Base-by-base conservation (phyloP, 2,113 vertebrate species). In the Sphaerodactylus townsendi region DNA sequence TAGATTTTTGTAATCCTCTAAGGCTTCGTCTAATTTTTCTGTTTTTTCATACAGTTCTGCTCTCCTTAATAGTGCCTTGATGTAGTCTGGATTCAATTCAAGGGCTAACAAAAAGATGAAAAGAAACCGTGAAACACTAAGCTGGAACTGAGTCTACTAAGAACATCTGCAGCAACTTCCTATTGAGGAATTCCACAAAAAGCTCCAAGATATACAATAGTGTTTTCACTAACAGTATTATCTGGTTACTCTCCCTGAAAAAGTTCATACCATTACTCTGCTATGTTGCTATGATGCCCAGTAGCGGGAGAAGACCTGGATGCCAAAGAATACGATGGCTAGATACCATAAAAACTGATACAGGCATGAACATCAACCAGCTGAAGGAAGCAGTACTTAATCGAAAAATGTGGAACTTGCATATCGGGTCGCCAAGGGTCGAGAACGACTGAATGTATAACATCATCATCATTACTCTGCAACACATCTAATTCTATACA, bases 1-100 rank as follows among this genome's bases (percentile, higher is more conserved):
- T 59, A 98, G 83, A 68, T 93, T 93, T 93, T 98, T 97, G 88
- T 98, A 99, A 94, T 99, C 98, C 85, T 99, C 98, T 87, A 99
- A 94, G 48, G 99, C 98, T 95, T 99, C 98, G 56, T 99, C 99
- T 79, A 99, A 95, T 88, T 99, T 99, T 84, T 99, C 98, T 0
- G 97, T 98, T 94, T 97, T 97, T 94, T 99, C 98, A 10, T 99
- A 97, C 5, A 99, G 94, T 89, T 99, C 98, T 1, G 98, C 99
- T 95, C 98, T 97, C 87, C 98, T 95, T 87, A 99, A 87, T 88
- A 98, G 87, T 23, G 98, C 98, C 77, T 98, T 97, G 76, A 98
- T 81, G 17, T 99, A 99, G 73, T 95, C 94, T 46, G 98, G 97
- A 89, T 98, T 97, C 89, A 98, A 93, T 79, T 96, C 96, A 87